Conservation (phyloP, 1,140 invertebrate genomes). For the Drosophila lacteicornis region DNA sequence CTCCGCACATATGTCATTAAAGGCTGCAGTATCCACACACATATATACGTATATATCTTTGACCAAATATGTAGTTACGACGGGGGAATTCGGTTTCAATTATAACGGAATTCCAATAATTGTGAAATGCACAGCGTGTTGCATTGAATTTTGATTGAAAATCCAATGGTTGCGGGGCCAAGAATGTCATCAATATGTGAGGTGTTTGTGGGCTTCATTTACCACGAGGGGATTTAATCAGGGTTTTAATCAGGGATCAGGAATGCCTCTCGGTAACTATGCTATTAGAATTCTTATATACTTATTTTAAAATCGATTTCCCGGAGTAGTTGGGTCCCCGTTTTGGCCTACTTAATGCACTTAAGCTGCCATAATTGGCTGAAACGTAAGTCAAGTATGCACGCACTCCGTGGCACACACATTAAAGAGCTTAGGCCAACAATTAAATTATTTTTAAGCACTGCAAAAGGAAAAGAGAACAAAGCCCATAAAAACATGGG, state of each 20-base stretch:
- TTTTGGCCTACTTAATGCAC: constrained; percentile 25
- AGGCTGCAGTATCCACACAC: background rate
- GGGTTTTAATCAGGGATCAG: background rate
- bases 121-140: background rate
- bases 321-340: background rate
- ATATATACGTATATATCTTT: background rate
- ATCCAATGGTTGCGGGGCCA: background rate
- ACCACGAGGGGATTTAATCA: background rate
- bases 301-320: background rate
- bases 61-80: background rate
- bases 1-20: constrained; percentile 4
- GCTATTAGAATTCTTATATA: too few relatives aligned
- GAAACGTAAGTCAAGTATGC: constrained; percentile 50
- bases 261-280: too few relatives aligned
- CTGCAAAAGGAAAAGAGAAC: constrained; percentile 44
- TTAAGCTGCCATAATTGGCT: constrained; percentile 60
- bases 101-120: constrained; percentile 1
- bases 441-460: constrained; percentile 80
- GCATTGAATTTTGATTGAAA: constrained; percentile 17
- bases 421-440: constrained; percentile 79
- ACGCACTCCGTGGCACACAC: background rate
- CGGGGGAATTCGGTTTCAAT: constrained; percentile 2
- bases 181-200: background rate
- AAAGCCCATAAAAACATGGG: constrained; percentile 29
- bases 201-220: background rate